Percentiles rank a stretch among this genome's conserved stretches.
phyloP scores from a whole-genome alignment of 2,797 vertebrate genomes.

The Podarcis siculus region DNA sequence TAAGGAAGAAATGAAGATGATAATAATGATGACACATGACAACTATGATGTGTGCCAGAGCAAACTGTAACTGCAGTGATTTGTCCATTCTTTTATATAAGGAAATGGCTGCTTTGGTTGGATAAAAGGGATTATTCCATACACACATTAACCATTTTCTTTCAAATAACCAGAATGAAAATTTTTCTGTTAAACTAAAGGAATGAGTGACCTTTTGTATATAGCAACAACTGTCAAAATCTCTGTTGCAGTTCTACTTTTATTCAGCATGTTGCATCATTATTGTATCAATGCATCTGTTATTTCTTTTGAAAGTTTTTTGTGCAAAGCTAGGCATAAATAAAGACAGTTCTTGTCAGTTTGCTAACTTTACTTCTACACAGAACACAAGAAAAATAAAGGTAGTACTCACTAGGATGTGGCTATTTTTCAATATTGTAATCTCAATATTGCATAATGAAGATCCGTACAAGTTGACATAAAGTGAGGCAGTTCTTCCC shows the following conservation, averaged over 20 bases:
- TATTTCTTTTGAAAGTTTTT: neutral
- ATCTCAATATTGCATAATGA: too few relatives aligned
- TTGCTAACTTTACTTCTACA: too few relatives aligned
- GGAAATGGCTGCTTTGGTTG: neutral
- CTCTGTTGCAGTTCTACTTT: neutral
- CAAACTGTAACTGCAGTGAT: neutral
- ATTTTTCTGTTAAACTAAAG: neutral
- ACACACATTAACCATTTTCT: neutral
- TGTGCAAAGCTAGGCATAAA: neutral
- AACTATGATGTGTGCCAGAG: neutral
- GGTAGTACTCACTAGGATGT: too few relatives aligned
- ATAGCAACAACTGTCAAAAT: neutral
- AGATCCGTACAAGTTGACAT: too few relatives aligned
- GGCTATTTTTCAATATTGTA: too few relatives aligned
- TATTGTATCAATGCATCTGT: neutral
- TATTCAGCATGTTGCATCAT: neutral
- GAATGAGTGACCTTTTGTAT: neutral
- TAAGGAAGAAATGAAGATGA: neutral
- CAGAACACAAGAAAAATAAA: too few relatives aligned
- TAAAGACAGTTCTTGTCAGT: neutral
- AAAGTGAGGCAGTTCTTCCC: too few relatives aligned
- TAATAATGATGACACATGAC: neutral
- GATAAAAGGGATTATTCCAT: neutral
- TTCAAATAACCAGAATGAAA: neutral
- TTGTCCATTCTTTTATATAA: neutral